Evolutionary conservation across 2,888 invertebrate species (phyloP), one percentile per base, ranked within the genome.

Genomic region (Drosophila austrosaltans): DNA sequence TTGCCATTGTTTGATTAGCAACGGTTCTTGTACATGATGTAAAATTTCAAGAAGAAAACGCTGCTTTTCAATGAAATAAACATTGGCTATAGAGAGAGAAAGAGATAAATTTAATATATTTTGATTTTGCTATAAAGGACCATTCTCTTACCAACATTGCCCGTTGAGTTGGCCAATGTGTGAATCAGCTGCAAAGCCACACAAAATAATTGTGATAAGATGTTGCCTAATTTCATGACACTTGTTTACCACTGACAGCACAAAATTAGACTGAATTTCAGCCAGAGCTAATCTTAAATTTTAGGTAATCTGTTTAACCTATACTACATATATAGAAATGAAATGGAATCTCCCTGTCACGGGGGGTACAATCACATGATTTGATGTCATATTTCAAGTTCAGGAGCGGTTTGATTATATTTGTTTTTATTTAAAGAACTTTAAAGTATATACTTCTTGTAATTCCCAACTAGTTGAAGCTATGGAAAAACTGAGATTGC

Each of bases 51-150:
- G 58, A 32, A 85, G n/a, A 44, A 75, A 81, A 0, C 70, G 74
- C 53, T 87, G 82, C 54, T 87, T 84, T 22, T 82, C 76, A 63
- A 85, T 61, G 28, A 68, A 85, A 53, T 87, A 85, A 56, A 69
- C 69, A 69, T 85, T 85, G 0, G 65, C 87, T 84, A 20, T 12
- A 16, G 30, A 4, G 28, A 28, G 2, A 8, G 3, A 0, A 0
- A 20, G 1, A 20, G 28, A 28, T 28, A 1, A 4, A 28, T 28
- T 28, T 28, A 28, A 28, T 28, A 28, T 2, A 28, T 28, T 28
- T n/a, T 10, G 3, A 2, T 64, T 32, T 5, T 16, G 16, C 16
- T 16, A 16, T 16, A 16, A 16, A 16, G 16, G 2, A 3, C 28
- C 2, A 28, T 28, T 28, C 28, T n/a, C 8, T 8, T 16, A 80